Evolutionary conservation across 2,797 vertebrate species (phyloP), one percentile per base, ranked within the genome.

Genomic region (Sphenopsis melanotis): DNA sequence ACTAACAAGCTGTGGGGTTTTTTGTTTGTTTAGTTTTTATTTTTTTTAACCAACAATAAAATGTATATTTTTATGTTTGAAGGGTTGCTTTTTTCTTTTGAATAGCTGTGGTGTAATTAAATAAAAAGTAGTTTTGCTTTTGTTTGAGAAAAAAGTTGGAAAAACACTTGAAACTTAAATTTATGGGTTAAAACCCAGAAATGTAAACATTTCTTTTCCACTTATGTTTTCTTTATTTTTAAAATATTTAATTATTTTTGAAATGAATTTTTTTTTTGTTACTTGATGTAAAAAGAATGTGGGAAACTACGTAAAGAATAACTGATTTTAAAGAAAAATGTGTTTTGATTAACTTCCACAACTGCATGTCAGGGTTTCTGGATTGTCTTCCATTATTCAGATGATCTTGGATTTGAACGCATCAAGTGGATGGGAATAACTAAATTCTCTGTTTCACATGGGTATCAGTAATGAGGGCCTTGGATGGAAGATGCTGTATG

Each of bases 81-180:
- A 30, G 2, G 2, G 1, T 0, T 23, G 4, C 13, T 60, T 17
- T 22, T 6, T 36, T 23, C 7, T 69, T 57, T 87, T 36, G 12
- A 53, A 36, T 36, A 55, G 4, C 2, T 77, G 15, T 29, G 3
- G 2, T 39, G 1, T 27, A 70, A 65, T 89, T 37, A 55, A 14
- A n/a, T 21, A 32, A 65, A 83, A 74, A 27, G 4, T 44, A 47
- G 6, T 37, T 87, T 76, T 72, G 1, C 0, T 68, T 76, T 60
- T 61, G 7, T 37, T 66, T 46, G 8, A 70, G 42, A 59, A 53
- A 75, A 12, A 66, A 7, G 1, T 52, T 77, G 36, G 26, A 56
- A 87, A 89, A n/a, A 44, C 10, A 26, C 8, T 70, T 34, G 11
- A 63, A 83, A 74, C 4, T 6, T 75, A 10, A 64, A 64, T 64